Percentiles rank a stretch among this genome's conserved stretches.
Conservation (phyloP, 2,797 vertebrate genomes). For the Novumbra hubbsi region DNA sequence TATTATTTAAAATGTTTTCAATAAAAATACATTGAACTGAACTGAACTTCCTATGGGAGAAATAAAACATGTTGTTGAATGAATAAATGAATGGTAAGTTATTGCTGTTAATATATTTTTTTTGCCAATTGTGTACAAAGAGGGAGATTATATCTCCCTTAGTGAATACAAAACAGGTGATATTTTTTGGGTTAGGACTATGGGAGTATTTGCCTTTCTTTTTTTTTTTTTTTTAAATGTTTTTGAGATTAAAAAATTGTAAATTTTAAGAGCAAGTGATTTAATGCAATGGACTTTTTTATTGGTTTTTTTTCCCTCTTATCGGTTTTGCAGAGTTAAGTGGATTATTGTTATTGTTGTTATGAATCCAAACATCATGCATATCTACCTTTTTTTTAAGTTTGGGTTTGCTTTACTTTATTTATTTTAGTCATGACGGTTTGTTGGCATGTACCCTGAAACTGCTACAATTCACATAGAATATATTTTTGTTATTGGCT, state of each 20-base stretch:
- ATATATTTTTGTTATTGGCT: constrained; percentile 79
- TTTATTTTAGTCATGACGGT: constrained; percentile 63
- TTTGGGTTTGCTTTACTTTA: constrained; percentile 67
- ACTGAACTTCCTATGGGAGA: constrained; percentile 83
- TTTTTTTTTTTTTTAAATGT: constrained; percentile 71
- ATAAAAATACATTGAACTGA: constrained; percentile 77
- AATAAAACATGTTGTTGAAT: constrained; percentile 71
- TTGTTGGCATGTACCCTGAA: constrained; percentile 55
- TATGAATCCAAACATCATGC: constrained; percentile 69
- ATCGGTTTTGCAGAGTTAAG: constrained; percentile 71
- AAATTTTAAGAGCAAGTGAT: constrained; percentile 71
- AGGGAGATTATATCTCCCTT: constrained; percentile 51
- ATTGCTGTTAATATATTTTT: constrained; percentile 79
- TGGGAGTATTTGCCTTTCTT: constrained; percentile 70
- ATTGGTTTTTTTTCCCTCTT: constrained; percentile 77
- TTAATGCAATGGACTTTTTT: constrained; percentile 89
- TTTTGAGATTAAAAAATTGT: constrained; percentile 77
- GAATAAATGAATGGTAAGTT: constrained; percentile 79
- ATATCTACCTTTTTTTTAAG: constrained; percentile 68
- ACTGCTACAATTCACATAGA: constrained; percentile 75
- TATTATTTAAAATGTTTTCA: constrained; percentile 93
- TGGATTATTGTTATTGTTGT: constrained; percentile 59
- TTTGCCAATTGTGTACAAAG: constrained; percentile 78
- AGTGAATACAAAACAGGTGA: constrained; percentile 66
- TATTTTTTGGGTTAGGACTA: constrained; percentile 67